Evolutionary conservation across 2,888 invertebrate species (phyloP).

Genomic region (Drosophila melanosoma): DNA sequence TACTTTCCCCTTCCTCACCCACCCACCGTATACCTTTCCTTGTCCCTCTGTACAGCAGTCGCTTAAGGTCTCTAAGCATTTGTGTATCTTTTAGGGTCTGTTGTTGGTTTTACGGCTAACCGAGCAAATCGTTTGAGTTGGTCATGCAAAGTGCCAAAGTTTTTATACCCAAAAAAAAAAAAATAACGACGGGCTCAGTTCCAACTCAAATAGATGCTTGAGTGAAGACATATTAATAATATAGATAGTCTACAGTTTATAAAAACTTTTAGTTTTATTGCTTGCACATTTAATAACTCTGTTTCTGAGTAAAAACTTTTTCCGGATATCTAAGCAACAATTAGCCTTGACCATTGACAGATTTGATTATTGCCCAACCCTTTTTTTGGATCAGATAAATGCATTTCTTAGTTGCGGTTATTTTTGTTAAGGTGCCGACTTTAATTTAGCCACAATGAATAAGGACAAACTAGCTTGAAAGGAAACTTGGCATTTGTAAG

Average conservation of each 20-base stretch:
- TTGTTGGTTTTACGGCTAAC: slow-evolving; percentile 68
- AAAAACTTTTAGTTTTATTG: slow-evolving; percentile 53
- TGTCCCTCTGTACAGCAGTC: slow-evolving; percentile 36
- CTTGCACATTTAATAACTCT: slow-evolving; percentile 26
- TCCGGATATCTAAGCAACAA: slow-evolving; percentile 6
- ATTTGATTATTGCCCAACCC: slow-evolving; percentile 9
- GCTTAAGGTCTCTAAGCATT: slow-evolving; percentile 69
- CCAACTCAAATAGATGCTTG: slow-evolving; percentile 45
- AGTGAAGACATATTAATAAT: slow-evolving; percentile 63
- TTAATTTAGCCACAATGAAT: slow-evolving; percentile 64
- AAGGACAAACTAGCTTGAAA: slow-evolving; percentile 29
- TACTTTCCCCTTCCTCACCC: background rate
- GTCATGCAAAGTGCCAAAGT: slow-evolving; percentile 77
- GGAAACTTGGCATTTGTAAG: slow-evolving; percentile 30
- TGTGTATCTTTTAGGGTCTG: slow-evolving; percentile 67
- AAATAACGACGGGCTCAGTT: slow-evolving; percentile 8
- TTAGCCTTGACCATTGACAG: slow-evolving; percentile 10
- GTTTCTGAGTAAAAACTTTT: background rate
- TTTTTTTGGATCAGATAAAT: slow-evolving; percentile 4
- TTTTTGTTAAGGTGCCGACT: slow-evolving; percentile 27
- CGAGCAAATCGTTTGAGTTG: slow-evolving; percentile 76
- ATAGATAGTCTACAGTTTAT: slow-evolving; percentile 40
- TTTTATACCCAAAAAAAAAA: slow-evolving; percentile 50
- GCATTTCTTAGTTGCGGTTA: slow-evolving; percentile 24
- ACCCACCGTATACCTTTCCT: too few relatives aligned